Percentiles rank a stretch among this genome's conserved stretches.
phyloP scores from a whole-genome alignment of 2,113 vertebrate genomes.

The Eretmochelys imbricata region DNA sequence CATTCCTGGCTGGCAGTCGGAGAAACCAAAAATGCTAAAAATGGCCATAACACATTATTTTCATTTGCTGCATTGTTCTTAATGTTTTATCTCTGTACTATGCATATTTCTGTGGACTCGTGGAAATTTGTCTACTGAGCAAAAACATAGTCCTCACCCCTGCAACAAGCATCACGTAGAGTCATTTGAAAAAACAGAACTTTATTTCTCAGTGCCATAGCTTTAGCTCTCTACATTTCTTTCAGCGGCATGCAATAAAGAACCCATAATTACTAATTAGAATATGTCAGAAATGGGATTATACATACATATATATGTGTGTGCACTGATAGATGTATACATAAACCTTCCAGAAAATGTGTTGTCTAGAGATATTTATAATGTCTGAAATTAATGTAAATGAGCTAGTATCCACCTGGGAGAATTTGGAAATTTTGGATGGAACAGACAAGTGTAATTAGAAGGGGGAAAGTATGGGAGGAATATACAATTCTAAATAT shows the following conservation, averaged over 20 bases:
- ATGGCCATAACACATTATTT: not conserved
- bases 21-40: not conserved
- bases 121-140: not conserved
- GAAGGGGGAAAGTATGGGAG: no score
- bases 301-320: not conserved
- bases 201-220: not conserved
- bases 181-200: not conserved
- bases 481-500: not conserved
- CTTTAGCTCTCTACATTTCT: not conserved
- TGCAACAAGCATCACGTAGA: accelerated
- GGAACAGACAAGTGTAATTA: no score
- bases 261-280: not conserved
- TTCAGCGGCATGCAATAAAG: not conserved
- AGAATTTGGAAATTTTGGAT: no score
- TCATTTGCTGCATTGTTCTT: not conserved
- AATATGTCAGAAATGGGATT: not conserved
- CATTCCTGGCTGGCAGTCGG: not conserved
- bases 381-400: no score
- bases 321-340: no score
- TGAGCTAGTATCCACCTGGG: no score
- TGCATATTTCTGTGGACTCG: not conserved
- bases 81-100: accelerated
- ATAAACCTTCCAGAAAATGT: no score
- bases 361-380: no score
- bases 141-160: not conserved